Evolutionary conservation across 2,888 invertebrate species (phyloP), one percentile per base, ranked within the genome.

Genomic region (Ganaspis brasiliensis): DNA sequence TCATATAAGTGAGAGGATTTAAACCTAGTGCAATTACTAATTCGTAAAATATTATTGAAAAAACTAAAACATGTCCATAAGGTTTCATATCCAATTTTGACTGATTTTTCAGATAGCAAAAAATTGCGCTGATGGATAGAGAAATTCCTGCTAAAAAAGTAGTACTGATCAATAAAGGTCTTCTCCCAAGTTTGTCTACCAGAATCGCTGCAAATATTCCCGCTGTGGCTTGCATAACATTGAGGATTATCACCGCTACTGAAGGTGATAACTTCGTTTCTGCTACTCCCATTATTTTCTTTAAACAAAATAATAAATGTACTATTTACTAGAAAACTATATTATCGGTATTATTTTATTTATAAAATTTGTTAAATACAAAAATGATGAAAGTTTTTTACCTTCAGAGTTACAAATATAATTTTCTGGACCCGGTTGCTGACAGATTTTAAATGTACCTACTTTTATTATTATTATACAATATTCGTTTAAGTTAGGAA

Each of bases 1-100:
- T 92, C 80, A 94, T 93, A 79, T 94, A 94, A 0, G 94, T 93
- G 35, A 95, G 84, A 19, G 94, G 94, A 0, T 93, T 94, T 35
- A 95, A 90, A 0, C 95, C 95, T 5, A 93, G 87, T 0, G 94
- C 93, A 72, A 94, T 94, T 16, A 94, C 88, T 2, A 94, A 87
- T 73, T 94, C 93, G 84, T 94, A 95, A 9, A 93, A 89, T 61
- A 94, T 87, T 0, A 94, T 91, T 0, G 94, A 94, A 0, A 92
- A 85, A 37, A 94, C 88, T 31, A 94, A 93, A 70, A 95, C 82
- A 88, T 93, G 92, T 0, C 93, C 92, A 0, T 91, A 88, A 0
- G 89, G 83, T 1, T 0, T 86, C 8, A 93, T 92, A 70, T 93
- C 89, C 1, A 92, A 86, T 59, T 92, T 89, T 83, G 93, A 92